Base-by-base conservation (phyloP, 1,140 invertebrate genomes). In the Oreohelix idahoensis region DNA sequence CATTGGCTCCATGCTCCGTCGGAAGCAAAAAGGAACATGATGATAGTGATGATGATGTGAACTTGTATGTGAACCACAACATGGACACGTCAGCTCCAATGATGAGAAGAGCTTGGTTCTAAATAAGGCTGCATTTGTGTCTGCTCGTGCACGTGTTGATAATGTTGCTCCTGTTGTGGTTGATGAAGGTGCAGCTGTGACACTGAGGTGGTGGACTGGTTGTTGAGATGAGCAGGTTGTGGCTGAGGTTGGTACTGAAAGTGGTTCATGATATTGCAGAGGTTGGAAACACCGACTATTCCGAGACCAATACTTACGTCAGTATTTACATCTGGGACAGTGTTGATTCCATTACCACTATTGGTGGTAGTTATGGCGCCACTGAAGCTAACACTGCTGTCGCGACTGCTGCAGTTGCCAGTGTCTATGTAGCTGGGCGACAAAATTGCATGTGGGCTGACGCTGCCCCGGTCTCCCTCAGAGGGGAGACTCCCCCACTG, bases 401-500 rank as follows among this genome's bases (percentile, higher is more conserved):
- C 74, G 17, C 74, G n/a, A 49, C 58, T 79, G 77, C 53, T 69
- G 77, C 58, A 51, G 58, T 5, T 79, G 11, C 77, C 58, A 0
- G 77, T 32, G 39, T 79, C 53, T n/a, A 66, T 26, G 26, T 58
- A 79, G 36, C 26, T 66, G 26, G 77, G 32, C 13, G 77, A 38
- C 49, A 79, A 53, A 45, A 74, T 26, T 0, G 38, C 5, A 26
- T 66, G 51, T 23, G 29, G 53, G 77, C 77, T 63, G 38, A 26
- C 39, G 35, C 38, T 71, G 0, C 11, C 42, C 66, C 66, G 0
- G 79, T 71, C 79, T 71, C 66, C 42, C 79, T 71, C n/a, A 29
- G 42, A 2, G n/a, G 79, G 42, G 79, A 71, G 63, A 81, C 66
- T n/a, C 5, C 38, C 45, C 79, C 79, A 71, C 29, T 58, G 80